A percentile compares a stretch with the other conserved stretches of the same genome.
phyloP scores from a whole-genome alignment of 2,888 invertebrate species.

The Sturmia bella region DNA sequence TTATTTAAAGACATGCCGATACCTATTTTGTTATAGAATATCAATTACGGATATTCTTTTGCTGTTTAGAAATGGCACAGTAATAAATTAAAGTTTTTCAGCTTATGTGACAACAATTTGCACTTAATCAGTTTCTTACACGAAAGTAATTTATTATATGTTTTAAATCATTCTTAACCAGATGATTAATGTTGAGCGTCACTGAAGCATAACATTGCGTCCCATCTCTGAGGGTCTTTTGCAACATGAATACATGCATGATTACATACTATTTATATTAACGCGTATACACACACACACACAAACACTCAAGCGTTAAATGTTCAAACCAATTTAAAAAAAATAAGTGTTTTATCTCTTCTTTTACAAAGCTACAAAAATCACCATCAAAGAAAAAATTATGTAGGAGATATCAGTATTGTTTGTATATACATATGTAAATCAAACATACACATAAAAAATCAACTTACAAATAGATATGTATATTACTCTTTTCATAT shows the following conservation, averaged over 20 bases:
- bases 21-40: neutral
- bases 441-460: neutral
- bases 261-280: conserved; percentile 38
- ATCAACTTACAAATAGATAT: too few relatives aligned
- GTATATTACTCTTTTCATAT: too few relatives aligned
- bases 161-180: conserved; percentile 34
- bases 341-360: conserved; percentile 47
- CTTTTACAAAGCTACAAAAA: conserved; percentile 24
- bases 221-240: conserved; percentile 36
- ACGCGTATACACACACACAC: conserved; percentile 1
- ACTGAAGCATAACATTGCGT: conserved; percentile 49
- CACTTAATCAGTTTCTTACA: conserved; percentile 10
- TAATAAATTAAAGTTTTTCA: neutral
- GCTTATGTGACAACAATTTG: conserved; percentile 24
- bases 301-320: neutral
- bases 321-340: conserved; percentile 1
- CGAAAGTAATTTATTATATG: conserved; percentile 27
- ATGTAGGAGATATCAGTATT: conserved; percentile 57
- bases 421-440: conserved; percentile 33
- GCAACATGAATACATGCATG: conserved; percentile 44
- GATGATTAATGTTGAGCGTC: conserved; percentile 61
- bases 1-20: too few relatives aligned
- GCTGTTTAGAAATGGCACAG: neutral
- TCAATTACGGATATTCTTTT: conserved; percentile 3
- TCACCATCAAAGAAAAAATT: conserved; percentile 19